Conservation (phyloP, 2,797 vertebrate species). For the Coendou prehensilis region DNA sequence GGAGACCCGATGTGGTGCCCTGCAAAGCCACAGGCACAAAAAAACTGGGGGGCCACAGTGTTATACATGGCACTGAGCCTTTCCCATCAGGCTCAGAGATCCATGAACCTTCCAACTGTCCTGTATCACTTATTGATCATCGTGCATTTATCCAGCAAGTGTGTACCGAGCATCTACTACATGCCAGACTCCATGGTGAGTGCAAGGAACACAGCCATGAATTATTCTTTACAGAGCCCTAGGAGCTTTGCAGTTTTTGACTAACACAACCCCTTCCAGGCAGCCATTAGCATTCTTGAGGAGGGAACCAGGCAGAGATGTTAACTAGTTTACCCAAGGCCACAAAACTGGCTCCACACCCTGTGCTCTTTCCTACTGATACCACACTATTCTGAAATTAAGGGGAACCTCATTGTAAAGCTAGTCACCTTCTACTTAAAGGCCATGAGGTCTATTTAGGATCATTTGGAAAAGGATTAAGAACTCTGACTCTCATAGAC, state of each 20-base stretch:
- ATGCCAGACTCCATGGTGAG: background rate
- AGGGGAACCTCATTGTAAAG: background rate
- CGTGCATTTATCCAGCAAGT: background rate
- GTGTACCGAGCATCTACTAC: background rate
- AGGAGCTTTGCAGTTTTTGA: background rate
- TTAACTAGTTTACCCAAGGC: background rate
- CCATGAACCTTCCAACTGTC: background rate
- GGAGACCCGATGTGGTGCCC: background rate
- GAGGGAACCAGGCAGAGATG: background rate
- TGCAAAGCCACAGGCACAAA: accelerated
- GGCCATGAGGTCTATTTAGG: background rate
- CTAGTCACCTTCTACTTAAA: background rate
- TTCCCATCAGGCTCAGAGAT: background rate
- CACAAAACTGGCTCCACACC: background rate
- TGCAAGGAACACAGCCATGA: background rate
- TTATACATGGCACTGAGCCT: background rate
- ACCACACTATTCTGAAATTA: background rate
- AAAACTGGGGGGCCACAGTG: background rate
- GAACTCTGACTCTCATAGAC: background rate
- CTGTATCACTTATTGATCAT: background rate
- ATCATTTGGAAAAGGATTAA: background rate
- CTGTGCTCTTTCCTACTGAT: background rate
- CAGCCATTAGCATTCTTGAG: background rate
- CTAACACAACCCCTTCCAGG: background rate
- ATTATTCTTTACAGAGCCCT: accelerated